Base-by-base conservation (phyloP, 2,113 vertebrate genomes). In the Hyla sarda region DNA sequence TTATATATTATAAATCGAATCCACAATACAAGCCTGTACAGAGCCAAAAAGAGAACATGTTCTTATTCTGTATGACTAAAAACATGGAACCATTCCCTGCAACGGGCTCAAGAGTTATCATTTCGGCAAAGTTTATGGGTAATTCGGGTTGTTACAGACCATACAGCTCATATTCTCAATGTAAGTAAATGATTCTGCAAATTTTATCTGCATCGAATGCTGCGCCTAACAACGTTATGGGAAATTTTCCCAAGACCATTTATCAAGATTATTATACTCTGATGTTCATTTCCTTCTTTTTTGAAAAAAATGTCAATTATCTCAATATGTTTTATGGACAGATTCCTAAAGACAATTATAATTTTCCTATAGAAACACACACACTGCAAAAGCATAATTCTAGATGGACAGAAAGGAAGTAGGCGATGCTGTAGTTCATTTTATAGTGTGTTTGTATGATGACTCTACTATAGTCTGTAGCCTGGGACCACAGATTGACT, bases 271-370 rank as follows among this genome's bases (percentile, higher is more conserved):
- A 78, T 75, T 52, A 52, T 9, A 1, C 37, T 48, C 73, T 62
- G 32, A 25, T 54, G n/a, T 69, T 79, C 62, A 78, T 85, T 84
- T 85, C 73, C 73, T 77, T 77, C 19, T 67, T 77, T 65, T 74
- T 65, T 77, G 50, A 71, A 84, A 58, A 56, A 60, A 37, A 58
- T 7, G 28, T 11, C 9, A 25, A 37, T 54, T 56, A 37, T 54
- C 16, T 83, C 19, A 52, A 67, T 79, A 52, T 30, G 56, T 11
- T 28, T n/a, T 32, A 30, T 58, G 30, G 48, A 78, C n/a, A 10
- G 75, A 25, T 41, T 74, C 12, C n/a, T 25, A 74, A 37, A n/a
- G 4, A n/a, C 5, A 52, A 58, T 37, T 80, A 34, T 25, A 21
- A 60, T 45, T 14, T 80, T 32, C 30, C 37, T 23, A n/a, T 23